A percentile compares a stretch with the other conserved stretches of the same genome.
These are phyloP conservation scores for Parelbella ahira DNA, from an alignment of 2,888 invertebrate species.

Conservation along the genomic window DNA sequence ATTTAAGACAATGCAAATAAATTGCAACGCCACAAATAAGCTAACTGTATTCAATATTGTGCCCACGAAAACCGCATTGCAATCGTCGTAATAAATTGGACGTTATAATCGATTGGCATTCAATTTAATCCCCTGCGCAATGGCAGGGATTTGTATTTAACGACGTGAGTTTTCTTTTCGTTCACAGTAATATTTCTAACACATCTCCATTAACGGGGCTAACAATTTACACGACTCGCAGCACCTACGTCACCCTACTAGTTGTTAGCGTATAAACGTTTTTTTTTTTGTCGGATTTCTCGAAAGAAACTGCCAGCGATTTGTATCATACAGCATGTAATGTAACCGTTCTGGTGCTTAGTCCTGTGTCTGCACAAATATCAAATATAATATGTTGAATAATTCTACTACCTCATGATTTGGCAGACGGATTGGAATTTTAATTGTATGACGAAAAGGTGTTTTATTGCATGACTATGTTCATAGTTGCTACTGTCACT, in stretches of 20 bases:
- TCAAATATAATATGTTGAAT: constrained; percentile 29
- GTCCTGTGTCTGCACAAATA: constrained; percentile 18
- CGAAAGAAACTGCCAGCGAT: constrained; percentile 12
- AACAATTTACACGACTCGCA: constrained; percentile 2
- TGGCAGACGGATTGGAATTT: constrained; percentile 58
- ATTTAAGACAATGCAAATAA: no score
- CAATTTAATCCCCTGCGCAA: no score
- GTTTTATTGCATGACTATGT: constrained; percentile 28
- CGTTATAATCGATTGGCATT: no score
- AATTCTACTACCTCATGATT: constrained; percentile 70
- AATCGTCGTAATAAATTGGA: no score
- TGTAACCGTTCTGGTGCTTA: constrained; percentile 21
- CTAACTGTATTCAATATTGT: no score
- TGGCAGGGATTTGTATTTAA: not conserved
- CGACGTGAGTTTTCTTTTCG: not conserved
- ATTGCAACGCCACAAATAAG: no score
- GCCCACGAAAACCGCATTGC: no score
- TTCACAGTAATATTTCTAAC: constrained; percentile 11
- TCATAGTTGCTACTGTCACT: constrained; percentile 26
- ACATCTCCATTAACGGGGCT: no score
- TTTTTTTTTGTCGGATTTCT: constrained; percentile 9
- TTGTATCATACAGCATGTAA: constrained; percentile 22
- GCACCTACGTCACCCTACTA: constrained; percentile 7
- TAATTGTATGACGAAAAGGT: constrained; percentile 26
- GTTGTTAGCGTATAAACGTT: constrained; percentile 8